Evolutionary conservation across 2,113 vertebrate genomes (phyloP).

Genomic region (Nibea albiflora): DNA sequence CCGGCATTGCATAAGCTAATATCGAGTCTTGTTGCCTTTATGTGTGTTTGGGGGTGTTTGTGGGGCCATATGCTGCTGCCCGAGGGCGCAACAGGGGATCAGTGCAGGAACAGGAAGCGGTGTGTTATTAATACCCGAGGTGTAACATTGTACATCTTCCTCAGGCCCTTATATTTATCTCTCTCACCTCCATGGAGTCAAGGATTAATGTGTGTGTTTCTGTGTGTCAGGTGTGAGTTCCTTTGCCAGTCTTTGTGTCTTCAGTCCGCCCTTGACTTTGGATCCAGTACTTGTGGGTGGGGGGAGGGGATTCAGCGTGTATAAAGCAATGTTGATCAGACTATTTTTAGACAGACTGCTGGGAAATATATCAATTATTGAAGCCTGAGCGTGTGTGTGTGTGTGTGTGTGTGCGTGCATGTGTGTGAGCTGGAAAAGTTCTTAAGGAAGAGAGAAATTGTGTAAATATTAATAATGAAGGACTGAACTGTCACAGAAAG

Average conservation of each 20-base stretch:
- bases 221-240: slow-evolving; percentile 2
- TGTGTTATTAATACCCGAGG: slow-evolving; percentile 74
- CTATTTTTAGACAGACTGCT: slow-evolving; percentile 69
- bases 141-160: slow-evolving; percentile 41
- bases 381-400: slow-evolving; percentile 9
- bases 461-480: slow-evolving; percentile 79
- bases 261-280: not conserved
- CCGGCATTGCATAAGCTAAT: slow-evolving; percentile 61
- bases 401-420: not conserved
- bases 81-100: slow-evolving; percentile 67
- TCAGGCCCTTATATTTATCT: slow-evolving; percentile 18
- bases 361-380: slow-evolving; percentile 75
- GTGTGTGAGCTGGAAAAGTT: slow-evolving; percentile 31
- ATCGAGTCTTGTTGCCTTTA: slow-evolving; percentile 43
- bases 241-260: not conserved
- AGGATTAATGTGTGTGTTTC: slow-evolving; percentile 45
- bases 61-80: slow-evolving; percentile 75
- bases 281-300: not conserved
- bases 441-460: slow-evolving; percentile 50
- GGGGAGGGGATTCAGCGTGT: slow-evolving; percentile 11
- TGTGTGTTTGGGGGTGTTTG: slow-evolving; percentile 66
- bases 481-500: slow-evolving; percentile 60
- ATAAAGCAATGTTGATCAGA: slow-evolving; percentile 57
- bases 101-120: slow-evolving; percentile 71
- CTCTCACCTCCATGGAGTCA: slow-evolving; percentile 31